Evolutionary conservation across 2,888 invertebrate genomes (phyloP).

Genomic region (Orthonevra nobilis): DNA sequence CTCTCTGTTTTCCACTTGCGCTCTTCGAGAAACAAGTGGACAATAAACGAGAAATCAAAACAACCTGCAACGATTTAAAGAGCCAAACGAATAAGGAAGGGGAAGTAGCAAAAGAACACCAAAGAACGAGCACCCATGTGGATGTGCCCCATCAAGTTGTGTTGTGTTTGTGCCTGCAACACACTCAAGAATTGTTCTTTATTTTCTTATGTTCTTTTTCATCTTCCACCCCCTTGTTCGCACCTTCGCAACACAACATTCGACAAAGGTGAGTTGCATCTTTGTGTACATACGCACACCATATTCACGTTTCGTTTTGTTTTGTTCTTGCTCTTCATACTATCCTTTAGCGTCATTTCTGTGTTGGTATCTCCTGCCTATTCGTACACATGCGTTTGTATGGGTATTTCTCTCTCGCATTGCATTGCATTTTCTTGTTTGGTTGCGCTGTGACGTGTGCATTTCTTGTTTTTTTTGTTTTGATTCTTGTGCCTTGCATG

Average conservation of each 20-base stretch:
- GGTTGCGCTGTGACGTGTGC: slow-evolving; percentile 12
- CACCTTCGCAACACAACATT: too few relatives aligned
- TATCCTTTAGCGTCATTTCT: slow-evolving; percentile 19
- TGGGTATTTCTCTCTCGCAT: slow-evolving; percentile 22
- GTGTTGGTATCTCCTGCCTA: slow-evolving; percentile 55
- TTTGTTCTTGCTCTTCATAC: slow-evolving; percentile 58
- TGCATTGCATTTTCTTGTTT: slow-evolving; percentile 27
- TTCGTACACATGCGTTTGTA: slow-evolving; percentile 12
- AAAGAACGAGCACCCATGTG: neutral
- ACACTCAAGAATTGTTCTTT: slow-evolving; percentile 47
- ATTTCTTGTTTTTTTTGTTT: slow-evolving; percentile 2
- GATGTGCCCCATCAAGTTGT: too few relatives aligned
- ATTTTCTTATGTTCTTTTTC: slow-evolving; percentile 69
- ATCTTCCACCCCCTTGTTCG: slow-evolving; percentile 42
- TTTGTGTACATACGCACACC: slow-evolving; percentile 29
- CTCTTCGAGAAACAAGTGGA: slow-evolving; percentile 50
- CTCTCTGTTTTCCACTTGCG: too few relatives aligned
- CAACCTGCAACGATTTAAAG: slow-evolving; percentile 57
- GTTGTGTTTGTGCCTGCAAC: too few relatives aligned
- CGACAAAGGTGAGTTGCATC: slow-evolving; percentile 56
- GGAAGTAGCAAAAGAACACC: too few relatives aligned
- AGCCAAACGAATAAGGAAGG: slow-evolving; percentile 53
- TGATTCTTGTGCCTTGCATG: neutral
- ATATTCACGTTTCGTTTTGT: slow-evolving; percentile 66
- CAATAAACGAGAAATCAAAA: slow-evolving; percentile 51